phyloP scores from a whole-genome alignment of 1,140 invertebrate species.

The Drosophila serrata region DNA sequence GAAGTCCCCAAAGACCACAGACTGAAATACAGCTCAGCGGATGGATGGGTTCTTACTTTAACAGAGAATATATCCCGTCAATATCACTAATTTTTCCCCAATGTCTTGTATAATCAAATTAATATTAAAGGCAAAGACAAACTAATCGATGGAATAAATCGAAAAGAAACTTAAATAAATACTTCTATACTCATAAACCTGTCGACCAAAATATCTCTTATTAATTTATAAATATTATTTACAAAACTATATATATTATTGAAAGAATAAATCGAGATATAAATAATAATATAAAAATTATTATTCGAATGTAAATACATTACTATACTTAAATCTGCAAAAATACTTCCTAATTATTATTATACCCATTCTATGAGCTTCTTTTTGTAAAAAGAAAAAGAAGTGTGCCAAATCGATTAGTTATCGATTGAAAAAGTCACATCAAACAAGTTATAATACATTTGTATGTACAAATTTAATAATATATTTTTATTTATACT shows the following conservation, averaged over 20 bases:
- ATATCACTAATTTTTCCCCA: not conserved
- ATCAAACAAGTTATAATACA: not conserved
- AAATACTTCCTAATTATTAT: no score
- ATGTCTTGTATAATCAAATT: not conserved
- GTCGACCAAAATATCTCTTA: no score
- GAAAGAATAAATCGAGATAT: no score
- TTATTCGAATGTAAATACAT: no score
- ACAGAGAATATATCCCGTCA: not conserved
- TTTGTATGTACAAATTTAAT: not conserved
- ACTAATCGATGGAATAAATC: not conserved
- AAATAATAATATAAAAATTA: no score
- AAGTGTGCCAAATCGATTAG: not conserved
- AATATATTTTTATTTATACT: not conserved
- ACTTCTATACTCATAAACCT: no score
- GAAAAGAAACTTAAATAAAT: not conserved
- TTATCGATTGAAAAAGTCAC: not conserved
- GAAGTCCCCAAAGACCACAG: slow-evolving; percentile 9
- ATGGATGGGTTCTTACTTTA: not conserved
- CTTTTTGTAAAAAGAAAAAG: no score
- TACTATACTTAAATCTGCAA: no score
- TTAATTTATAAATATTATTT: no score
- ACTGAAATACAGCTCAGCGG: not conserved
- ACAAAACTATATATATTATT: no score
- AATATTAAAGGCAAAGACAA: not conserved
- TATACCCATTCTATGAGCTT: no score